Conservation (phyloP, 2,797 vertebrate species). For the Picus viridis region DNA sequence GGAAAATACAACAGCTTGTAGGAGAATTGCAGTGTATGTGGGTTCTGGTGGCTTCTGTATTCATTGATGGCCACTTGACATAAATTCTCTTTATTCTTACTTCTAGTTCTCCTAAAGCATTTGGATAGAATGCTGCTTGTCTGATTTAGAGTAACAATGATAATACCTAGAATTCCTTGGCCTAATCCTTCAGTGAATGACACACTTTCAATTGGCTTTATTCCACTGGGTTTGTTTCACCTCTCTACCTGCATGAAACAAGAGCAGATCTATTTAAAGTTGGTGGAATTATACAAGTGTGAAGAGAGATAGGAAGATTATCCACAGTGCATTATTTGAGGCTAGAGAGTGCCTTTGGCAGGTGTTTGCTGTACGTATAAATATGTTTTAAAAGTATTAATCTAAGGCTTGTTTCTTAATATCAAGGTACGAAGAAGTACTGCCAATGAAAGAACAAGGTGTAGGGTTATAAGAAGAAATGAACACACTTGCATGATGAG, state of each 20-base stretch:
- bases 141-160: constrained; percentile 48
- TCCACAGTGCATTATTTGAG: not conserved
- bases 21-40: not conserved
- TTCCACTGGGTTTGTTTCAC: not conserved
- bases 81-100: constrained; percentile 18
- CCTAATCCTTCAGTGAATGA: not conserved
- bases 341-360: not conserved
- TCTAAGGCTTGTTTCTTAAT: not conserved
- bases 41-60: not conserved
- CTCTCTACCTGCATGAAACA: not conserved
- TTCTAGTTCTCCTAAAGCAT: not conserved
- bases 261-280: not conserved
- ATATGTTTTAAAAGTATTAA: constrained; percentile 2
- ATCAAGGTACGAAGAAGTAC: not conserved
- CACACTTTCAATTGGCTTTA: not conserved
- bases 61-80: not conserved
- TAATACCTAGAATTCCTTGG: not conserved
- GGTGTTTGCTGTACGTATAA: not conserved
- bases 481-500: not conserved
- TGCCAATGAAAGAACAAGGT: constrained; percentile 17
- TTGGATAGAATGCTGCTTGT: not conserved
- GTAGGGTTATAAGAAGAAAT: not conserved
- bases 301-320: constrained; percentile 6
- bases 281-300: not conserved
- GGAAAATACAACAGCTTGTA: not conserved